A percentile compares a stretch with the other conserved stretches of the same genome.
phyloP scores from a whole-genome alignment of 2,113 vertebrate species.

The Microtus oregoni region DNA sequence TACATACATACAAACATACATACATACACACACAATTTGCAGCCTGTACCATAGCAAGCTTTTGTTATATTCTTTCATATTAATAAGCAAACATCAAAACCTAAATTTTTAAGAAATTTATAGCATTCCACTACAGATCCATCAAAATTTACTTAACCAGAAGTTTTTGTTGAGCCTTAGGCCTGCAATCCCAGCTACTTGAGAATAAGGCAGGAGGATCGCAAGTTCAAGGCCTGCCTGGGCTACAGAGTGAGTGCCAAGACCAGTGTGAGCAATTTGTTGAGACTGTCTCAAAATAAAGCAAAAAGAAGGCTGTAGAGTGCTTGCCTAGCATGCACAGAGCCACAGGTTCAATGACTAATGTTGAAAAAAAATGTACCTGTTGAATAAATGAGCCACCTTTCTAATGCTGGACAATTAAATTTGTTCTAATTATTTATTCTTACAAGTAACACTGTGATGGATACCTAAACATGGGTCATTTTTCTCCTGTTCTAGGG shows the following conservation, averaged over 20 bases:
- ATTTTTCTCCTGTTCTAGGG: background rate
- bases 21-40: background rate
- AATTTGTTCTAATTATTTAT: conserved; percentile 15
- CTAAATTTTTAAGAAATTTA: background rate
- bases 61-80: background rate
- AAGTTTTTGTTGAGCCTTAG: background rate
- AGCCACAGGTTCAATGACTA: background rate
- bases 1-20: background rate
- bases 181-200: background rate
- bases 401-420: background rate
- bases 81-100: background rate
- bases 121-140: background rate
- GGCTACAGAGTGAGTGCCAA: background rate
- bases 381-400: conserved; percentile 41
- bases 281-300: background rate
- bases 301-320: background rate
- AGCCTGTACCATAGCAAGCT: background rate
- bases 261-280: background rate
- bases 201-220: background rate
- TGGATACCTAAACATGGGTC: background rate
- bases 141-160: conserved; percentile 3
- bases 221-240: background rate
- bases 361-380: background rate
- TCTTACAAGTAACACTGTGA: conserved; percentile 9
- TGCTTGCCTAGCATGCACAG: background rate